These are phyloP conservation scores for Drosophila incognita DNA, from an alignment of 2,888 invertebrate genomes.

Conservation along the genomic window DNA sequence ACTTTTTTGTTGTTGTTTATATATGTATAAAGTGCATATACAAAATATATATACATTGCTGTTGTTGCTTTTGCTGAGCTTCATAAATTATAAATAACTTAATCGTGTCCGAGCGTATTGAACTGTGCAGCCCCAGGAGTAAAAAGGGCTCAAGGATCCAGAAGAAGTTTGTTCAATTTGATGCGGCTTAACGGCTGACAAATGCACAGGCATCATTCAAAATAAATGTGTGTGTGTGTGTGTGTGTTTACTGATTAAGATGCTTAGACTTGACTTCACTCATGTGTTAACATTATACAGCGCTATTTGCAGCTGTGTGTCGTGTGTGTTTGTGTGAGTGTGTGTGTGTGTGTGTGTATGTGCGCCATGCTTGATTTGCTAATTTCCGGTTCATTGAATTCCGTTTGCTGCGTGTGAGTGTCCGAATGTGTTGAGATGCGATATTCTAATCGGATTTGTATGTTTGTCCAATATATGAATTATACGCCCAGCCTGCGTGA, in stretches of 20 bases:
- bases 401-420: slow-evolving; percentile 39
- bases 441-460: slow-evolving; percentile 77
- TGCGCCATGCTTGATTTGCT: slow-evolving; percentile 68
- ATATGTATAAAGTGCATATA: slow-evolving; percentile 8
- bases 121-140: slow-evolving; percentile 53
- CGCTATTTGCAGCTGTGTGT: slow-evolving; percentile 39
- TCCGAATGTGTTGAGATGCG: slow-evolving; percentile 55
- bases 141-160: slow-evolving; percentile 46
- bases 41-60: not conserved
- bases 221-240: slow-evolving; percentile 23
- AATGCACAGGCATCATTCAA: slow-evolving; percentile 57
- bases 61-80: slow-evolving; percentile 19
- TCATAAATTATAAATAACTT: slow-evolving; percentile 78
- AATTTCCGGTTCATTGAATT: slow-evolving; percentile 77
- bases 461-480: slow-evolving; percentile 59
- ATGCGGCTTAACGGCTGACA: slow-evolving; percentile 62
- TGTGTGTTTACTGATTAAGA: slow-evolving; percentile 65
- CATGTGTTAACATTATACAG: slow-evolving; percentile 65
- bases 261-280: slow-evolving; percentile 73
- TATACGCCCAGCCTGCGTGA: slow-evolving; percentile 32
- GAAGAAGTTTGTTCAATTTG: slow-evolving; percentile 52
- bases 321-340: slow-evolving; percentile 15
- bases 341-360: slow-evolving; percentile 20
- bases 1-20: slow-evolving; percentile 29
- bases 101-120: slow-evolving; percentile 77